Conservation (phyloP, 2,888 invertebrate genomes). For the Asteroscopus sphinx region DNA sequence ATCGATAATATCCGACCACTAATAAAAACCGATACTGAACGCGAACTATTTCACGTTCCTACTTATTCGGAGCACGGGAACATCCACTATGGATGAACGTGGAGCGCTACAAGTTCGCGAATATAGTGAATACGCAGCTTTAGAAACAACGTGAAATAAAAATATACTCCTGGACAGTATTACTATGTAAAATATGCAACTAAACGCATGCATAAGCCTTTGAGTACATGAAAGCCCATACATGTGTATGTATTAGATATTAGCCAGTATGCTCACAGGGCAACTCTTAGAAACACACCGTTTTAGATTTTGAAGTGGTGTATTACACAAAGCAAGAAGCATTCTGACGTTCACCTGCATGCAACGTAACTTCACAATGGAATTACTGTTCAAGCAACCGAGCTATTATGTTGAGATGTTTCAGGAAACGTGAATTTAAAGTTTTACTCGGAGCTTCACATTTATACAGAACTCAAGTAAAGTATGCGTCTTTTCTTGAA, state of each 20-base stretch:
- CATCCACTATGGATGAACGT: too few relatives aligned
- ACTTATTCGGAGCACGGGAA: too few relatives aligned
- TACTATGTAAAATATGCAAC: constrained; percentile 38
- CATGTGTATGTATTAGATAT: constrained; percentile 37
- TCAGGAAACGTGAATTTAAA: constrained; percentile 54
- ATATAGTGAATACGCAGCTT: too few relatives aligned
- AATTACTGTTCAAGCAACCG: constrained; percentile 54
- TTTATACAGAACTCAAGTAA: constrained; percentile 25
- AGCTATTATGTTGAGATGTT: constrained; percentile 51
- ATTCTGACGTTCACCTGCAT: constrained; percentile 57
- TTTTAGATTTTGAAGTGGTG: constrained; percentile 56
- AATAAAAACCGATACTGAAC: too few relatives aligned
- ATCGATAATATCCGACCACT: too few relatives aligned
- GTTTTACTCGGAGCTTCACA: constrained; percentile 39
- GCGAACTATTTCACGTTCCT: too few relatives aligned
- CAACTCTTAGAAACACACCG: constrained; percentile 46
- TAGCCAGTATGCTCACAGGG: constrained; percentile 41
- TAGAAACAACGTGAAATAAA: neutral
- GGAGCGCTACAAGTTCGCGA: too few relatives aligned
- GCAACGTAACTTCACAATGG: constrained; percentile 54
- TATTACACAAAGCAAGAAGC: constrained; percentile 62
- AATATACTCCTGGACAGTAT: constrained; percentile 6
- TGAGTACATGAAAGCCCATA: constrained; percentile 29
- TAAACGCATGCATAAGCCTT: constrained; percentile 38
- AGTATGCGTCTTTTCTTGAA: constrained; percentile 17